Conservation (phyloP, 2,888 invertebrate species). For the Alsophila aescularia region DNA sequence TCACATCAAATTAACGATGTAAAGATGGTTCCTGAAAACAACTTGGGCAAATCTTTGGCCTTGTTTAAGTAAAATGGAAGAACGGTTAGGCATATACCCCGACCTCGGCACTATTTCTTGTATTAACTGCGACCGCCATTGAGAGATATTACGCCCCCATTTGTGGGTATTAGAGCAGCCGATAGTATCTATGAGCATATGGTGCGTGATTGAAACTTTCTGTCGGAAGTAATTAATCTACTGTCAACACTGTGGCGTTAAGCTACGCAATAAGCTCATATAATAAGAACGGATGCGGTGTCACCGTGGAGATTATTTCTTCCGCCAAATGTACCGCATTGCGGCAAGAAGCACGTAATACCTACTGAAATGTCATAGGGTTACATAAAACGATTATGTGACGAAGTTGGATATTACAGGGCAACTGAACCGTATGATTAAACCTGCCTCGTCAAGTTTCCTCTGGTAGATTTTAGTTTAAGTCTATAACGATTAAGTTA, state of each 20-base stretch:
- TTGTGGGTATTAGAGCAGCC: neutral
- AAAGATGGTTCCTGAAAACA: no score
- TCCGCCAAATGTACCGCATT: slow-evolving; percentile 63
- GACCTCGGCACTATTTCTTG: no score
- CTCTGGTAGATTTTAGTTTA: neutral
- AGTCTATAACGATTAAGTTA: no score
- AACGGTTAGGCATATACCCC: no score
- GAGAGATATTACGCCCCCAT: no score
- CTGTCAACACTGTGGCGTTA: slow-evolving; percentile 13
- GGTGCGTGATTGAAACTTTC: no score
- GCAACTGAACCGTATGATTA: slow-evolving; percentile 3
- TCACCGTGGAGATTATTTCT: slow-evolving; percentile 66
- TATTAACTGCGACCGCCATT: no score
- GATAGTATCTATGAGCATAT: no score
- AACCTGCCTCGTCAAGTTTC: slow-evolving; percentile 26
- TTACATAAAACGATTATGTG: slow-evolving; percentile 50
- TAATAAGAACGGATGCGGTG: slow-evolving; percentile 68
- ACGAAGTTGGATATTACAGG: slow-evolving; percentile 16
- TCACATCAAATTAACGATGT: no score
- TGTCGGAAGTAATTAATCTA: neutral
- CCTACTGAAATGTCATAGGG: slow-evolving; percentile 55
- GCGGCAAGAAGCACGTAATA: slow-evolving; percentile 61
- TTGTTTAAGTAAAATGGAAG: no score
- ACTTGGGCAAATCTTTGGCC: no score
- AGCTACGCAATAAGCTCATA: slow-evolving; percentile 54